A percentile compares a stretch with the other conserved stretches of the same genome.
Evolutionary conservation across 2,888 invertebrate genomes (phyloP).

Genomic region (Caenorhabditis macrosperma): DNA sequence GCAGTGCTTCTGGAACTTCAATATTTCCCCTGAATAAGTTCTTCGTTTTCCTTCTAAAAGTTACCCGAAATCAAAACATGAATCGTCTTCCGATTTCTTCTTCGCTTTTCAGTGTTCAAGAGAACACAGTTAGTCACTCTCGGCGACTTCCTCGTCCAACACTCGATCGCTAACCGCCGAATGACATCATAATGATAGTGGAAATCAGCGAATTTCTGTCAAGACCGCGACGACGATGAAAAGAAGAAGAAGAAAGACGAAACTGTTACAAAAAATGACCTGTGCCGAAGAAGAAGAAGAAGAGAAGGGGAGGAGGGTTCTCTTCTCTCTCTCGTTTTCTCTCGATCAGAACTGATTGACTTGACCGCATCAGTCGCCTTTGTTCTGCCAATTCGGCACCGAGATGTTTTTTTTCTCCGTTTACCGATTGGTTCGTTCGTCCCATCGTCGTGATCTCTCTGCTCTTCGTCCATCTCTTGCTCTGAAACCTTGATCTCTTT

Average conservation of each 20-base stretch:
- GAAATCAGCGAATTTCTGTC: constrained; percentile 51
- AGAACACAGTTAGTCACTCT: not conserved
- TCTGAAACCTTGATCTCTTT: not conserved
- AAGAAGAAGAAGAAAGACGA: constrained; percentile 20
- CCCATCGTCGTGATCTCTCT: not conserved
- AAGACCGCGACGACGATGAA: constrained; percentile 3
- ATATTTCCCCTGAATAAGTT: no score
- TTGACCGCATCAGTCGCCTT: not conserved
- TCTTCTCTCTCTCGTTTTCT: constrained; percentile 11
- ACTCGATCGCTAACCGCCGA: not conserved
- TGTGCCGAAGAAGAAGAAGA: not conserved
- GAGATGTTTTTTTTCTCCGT: not conserved
- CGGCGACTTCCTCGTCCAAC: constrained; percentile 40
- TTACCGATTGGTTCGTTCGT: not conserved
- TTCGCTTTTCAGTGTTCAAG: not conserved
- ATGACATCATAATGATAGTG: constrained; percentile 42
- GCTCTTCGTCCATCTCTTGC: not conserved
- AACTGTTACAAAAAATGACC: constrained; percentile 55
- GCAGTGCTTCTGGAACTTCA: no score
- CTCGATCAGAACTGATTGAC: constrained; percentile 23
- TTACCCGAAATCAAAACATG: no score
- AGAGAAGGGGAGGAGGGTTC: not conserved
- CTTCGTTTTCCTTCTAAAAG: no score
- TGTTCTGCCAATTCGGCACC: constrained; percentile 2
- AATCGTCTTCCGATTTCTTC: no score